Percentiles rank a stretch among this genome's conserved stretches.
phyloP scores from a whole-genome alignment of 2,888 invertebrate genomes.

The Epinotia ramella region DNA sequence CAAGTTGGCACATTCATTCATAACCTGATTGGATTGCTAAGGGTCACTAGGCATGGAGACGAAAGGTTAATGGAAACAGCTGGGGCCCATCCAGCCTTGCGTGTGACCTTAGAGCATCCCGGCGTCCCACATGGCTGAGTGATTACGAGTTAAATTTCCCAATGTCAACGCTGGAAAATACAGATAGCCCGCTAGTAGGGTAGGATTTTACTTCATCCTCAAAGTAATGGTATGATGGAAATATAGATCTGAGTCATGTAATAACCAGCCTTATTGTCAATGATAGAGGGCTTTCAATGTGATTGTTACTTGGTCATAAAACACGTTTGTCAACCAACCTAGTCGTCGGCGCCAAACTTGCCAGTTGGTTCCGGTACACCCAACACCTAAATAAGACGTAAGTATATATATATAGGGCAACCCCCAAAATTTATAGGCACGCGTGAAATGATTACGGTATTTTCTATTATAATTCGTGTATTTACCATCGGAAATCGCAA shows the following conservation, averaged over 20 bases:
- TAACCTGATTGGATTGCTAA: slow-evolving; percentile 33
- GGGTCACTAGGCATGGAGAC: slow-evolving; percentile 25
- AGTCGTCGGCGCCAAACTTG: background rate
- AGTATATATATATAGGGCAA: too few relatives aligned
- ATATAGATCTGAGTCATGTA: background rate
- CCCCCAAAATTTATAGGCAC: too few relatives aligned
- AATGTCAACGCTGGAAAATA: slow-evolving; percentile 10
- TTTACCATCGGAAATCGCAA: too few relatives aligned
- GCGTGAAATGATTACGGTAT: too few relatives aligned
- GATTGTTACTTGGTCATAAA: background rate
- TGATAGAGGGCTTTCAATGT: background rate
- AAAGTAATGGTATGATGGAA: background rate
- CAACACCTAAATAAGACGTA: background rate
- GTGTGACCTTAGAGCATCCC: slow-evolving; percentile 53
- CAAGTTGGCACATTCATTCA: slow-evolving; percentile 9
- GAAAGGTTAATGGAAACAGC: slow-evolving; percentile 36
- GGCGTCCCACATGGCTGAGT: slow-evolving; percentile 33
- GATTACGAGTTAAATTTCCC: slow-evolving; percentile 9
- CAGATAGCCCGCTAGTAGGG: background rate
- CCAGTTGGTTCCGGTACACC: background rate
- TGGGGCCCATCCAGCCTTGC: slow-evolving; percentile 30
- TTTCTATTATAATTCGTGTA: too few relatives aligned
- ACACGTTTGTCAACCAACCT: background rate
- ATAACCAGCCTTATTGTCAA: background rate
- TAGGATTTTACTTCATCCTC: background rate